Conservation (phyloP, 2,113 vertebrate genomes). For the Mobula birostris region DNA sequence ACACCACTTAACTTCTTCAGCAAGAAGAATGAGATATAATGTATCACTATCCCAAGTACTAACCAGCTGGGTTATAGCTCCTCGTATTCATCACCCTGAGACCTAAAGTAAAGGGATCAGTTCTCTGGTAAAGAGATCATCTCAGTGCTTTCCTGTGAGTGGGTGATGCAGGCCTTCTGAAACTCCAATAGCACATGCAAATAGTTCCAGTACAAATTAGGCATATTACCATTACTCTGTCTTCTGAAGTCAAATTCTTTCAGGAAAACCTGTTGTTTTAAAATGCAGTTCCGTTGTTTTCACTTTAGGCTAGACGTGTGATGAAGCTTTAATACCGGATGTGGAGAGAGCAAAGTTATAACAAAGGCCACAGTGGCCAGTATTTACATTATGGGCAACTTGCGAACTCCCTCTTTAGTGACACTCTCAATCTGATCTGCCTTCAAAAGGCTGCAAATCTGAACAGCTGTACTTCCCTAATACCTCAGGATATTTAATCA, state of each 20-base stretch:
- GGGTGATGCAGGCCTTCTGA: not conserved
- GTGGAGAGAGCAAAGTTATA: not conserved
- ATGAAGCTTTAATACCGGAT: conserved; percentile 30
- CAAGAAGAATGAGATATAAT: not conserved
- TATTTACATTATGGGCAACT: conserved; percentile 33
- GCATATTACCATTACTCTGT: conserved; percentile 7
- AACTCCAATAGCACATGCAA: not conserved
- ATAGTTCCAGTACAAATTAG: not conserved
- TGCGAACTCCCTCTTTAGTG: conserved; percentile 34
- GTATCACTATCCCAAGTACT: not conserved
- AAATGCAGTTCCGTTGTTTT: conserved; percentile 37
- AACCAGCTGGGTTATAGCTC: conserved; percentile 1
- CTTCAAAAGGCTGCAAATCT: conserved; percentile 33
- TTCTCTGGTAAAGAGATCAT: not conserved
- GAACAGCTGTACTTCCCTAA: conserved; percentile 29
- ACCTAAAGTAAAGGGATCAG: not conserved
- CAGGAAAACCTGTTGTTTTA: conserved; percentile 22
- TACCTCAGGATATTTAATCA: conserved; percentile 37
- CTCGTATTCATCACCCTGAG: not conserved
- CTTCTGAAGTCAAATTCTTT: not conserved
- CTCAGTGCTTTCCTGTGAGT: not conserved
- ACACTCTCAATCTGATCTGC: conserved; percentile 35
- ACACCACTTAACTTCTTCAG: not conserved
- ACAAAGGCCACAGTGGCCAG: conserved; percentile 31
- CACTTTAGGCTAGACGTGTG: conserved; percentile 1